Base-by-base conservation (phyloP, 2,888 invertebrate species). In the Neelides folsomi region DNA sequence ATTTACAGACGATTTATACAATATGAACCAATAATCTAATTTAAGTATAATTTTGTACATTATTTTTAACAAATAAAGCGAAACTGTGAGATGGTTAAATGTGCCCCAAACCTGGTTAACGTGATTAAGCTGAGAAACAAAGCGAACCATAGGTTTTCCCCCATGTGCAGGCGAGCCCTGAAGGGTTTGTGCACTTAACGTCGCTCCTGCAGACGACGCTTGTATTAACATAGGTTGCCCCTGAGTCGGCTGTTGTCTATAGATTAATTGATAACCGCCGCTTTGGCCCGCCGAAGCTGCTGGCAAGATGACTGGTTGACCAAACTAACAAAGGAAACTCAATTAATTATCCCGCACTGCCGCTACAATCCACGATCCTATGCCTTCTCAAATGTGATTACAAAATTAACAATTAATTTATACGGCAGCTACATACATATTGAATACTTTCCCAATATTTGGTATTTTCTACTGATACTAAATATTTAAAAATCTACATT, bases 141-240 rank as follows among this genome's bases (percentile, higher is more conserved):
- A 63, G 43, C 64, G 54, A 40, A 64, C 62, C 46, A 63, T 54
- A 10, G 59, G 57, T 53, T 64, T 64, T 36, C 59, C 27, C 27
- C 27, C 60, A 46, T 46, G 45, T 15, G 54, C 42, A 13, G 55
- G 39, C 37, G 58, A 48, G 46, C 54, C 53, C 27, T 53, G 52
- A n/a, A 27, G 27, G 27, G 47, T 52, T 40, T 52, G 50, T 37
- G 57, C 45, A 51, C 54, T 54, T 39, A 56, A 37, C 2, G 57
- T 53, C 12, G 56, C 56, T 37, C 59, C 45, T 19, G 51, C 55
- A 46, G 54, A 19, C 18, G 60, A 56, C 39, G 64, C 50, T 54
- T 64, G 64, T 45, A 64, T 57, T 39, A 59, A 58, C 35, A 64
- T 56, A 46, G 60, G 52, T 62, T 64, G 64, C 1, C 55, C 57